These are phyloP conservation scores for Platichthys flesus DNA, from an alignment of 2,113 vertebrate genomes.

Conservation along the genomic window DNA sequence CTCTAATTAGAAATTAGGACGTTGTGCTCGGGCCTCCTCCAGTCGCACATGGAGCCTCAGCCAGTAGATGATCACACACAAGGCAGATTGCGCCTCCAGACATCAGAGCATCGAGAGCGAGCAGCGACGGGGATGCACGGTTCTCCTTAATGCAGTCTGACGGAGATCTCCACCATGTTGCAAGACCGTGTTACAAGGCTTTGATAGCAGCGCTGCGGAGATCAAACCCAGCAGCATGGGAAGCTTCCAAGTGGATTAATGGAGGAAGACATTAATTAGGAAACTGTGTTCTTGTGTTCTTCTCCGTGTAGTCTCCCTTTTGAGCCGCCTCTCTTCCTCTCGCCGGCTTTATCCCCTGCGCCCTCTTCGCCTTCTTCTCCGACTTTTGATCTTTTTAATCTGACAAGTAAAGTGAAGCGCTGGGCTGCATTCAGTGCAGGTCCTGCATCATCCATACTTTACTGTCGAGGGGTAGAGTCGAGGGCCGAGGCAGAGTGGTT, in stretches of 20 bases:
- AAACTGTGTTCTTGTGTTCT: conserved; percentile 65
- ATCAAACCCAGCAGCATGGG: conserved; percentile 69
- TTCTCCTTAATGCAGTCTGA: conserved; percentile 46
- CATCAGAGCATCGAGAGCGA: conserved; percentile 1
- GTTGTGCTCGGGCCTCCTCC: neutral
- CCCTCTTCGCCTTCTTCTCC: conserved; percentile 9
- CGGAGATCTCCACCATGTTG: conserved; percentile 50
- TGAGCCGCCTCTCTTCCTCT: conserved; percentile 20
- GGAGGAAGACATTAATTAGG: conserved; percentile 73
- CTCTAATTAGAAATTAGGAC: neutral
- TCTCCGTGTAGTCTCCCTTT: conserved; percentile 55
- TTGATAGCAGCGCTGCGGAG: conserved; percentile 61
- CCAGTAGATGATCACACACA: neutral
- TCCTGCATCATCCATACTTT: conserved; percentile 21
- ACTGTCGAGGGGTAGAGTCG: conserved; percentile 2
- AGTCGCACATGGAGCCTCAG: neutral
- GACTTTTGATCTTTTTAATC: conserved; percentile 62
- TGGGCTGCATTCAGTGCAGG: conserved; percentile 4
- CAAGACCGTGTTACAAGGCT: conserved; percentile 45
- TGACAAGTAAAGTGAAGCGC: conserved; percentile 37
- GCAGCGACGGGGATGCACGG: conserved; percentile 2
- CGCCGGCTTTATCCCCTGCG: conserved; percentile 18
- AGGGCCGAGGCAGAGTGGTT: conserved; percentile 13
- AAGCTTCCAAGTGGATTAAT: conserved; percentile 67
- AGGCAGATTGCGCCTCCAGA: neutral